Percentiles rank a stretch among this genome's conserved stretches.
Evolutionary conservation across 2,888 invertebrate genomes (phyloP).

Genomic region (Phengaris arion): DNA sequence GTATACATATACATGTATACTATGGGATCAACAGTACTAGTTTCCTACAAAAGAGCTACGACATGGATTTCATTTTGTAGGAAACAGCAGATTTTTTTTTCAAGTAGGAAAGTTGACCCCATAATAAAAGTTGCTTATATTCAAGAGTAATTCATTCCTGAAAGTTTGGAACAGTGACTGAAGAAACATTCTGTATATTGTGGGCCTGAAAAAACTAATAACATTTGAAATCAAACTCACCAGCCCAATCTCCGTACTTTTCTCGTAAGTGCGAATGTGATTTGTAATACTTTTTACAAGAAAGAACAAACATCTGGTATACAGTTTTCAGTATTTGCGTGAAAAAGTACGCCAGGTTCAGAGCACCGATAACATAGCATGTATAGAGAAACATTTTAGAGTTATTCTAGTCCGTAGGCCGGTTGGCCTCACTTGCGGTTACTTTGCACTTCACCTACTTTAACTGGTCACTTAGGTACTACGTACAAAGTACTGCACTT

Average conservation of each 20-base stretch:
- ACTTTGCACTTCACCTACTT: not conserved
- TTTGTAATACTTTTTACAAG: slow-evolving; percentile 9
- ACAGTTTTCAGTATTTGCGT: slow-evolving; percentile 40
- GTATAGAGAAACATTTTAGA: not conserved
- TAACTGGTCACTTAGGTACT: not conserved
- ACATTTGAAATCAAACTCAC: not conserved
- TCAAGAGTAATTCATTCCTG: too few relatives aligned
- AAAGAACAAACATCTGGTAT: slow-evolving; percentile 44
- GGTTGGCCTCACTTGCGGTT: not conserved
- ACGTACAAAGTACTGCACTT: not conserved
- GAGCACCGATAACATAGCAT: not conserved
- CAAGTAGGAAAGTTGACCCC: too few relatives aligned
- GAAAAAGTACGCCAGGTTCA: not conserved
- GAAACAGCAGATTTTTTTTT: too few relatives aligned
- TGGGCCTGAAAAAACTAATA: too few relatives aligned
- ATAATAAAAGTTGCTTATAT: too few relatives aligned
- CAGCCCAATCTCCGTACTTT: slow-evolving; percentile 20
- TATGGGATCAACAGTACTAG: too few relatives aligned
- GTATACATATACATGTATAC: too few relatives aligned
- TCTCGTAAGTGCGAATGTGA: not conserved
- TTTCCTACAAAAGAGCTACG: too few relatives aligned
- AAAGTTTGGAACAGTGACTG: too few relatives aligned
- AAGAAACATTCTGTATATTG: too few relatives aligned
- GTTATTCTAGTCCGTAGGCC: not conserved
- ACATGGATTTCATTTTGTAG: too few relatives aligned